Evolutionary conservation across 1,140 invertebrate species (phyloP).

Genomic region (Musca domestica): DNA sequence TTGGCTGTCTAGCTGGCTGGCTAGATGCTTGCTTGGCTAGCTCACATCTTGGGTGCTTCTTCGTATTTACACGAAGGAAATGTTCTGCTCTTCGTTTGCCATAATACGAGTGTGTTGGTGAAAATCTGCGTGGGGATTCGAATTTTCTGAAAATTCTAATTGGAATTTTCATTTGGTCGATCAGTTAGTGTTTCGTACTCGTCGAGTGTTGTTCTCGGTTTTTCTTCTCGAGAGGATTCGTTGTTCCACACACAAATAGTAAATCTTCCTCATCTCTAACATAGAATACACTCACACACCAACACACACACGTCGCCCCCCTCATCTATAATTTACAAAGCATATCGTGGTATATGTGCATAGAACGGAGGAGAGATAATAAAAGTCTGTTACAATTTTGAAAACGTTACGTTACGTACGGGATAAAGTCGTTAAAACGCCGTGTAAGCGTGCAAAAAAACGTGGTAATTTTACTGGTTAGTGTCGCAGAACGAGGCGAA

Average conservation of each 20-base stretch:
- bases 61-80: conserved; percentile 1
- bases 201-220: conserved; percentile 55
- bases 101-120: neutral
- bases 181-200: conserved; percentile 55
- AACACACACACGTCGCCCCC: conserved; percentile 28
- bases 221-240: conserved; percentile 40
- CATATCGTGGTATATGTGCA: conserved; percentile 14
- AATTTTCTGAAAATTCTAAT: conserved; percentile 20
- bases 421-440: too few relatives aligned
- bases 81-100: conserved; percentile 1
- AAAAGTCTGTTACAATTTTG: conserved; percentile 1
- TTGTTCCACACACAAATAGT: conserved; percentile 42
- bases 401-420: too few relatives aligned
- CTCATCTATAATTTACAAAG: neutral
- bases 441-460: too few relatives aligned
- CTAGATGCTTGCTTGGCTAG: too few relatives aligned
- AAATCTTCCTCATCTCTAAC: conserved; percentile 23
- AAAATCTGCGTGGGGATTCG: conserved; percentile 20
- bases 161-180: conserved; percentile 19
- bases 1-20: too few relatives aligned
- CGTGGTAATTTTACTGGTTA: too few relatives aligned
- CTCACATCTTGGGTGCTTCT: too few relatives aligned
- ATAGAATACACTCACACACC: conserved; percentile 34
- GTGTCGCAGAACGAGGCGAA: too few relatives aligned
- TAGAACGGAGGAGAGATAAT: neutral